These are phyloP conservation scores for Vultur gryphus DNA, from an alignment of 2,797 vertebrate species.

Conservation along the genomic window DNA sequence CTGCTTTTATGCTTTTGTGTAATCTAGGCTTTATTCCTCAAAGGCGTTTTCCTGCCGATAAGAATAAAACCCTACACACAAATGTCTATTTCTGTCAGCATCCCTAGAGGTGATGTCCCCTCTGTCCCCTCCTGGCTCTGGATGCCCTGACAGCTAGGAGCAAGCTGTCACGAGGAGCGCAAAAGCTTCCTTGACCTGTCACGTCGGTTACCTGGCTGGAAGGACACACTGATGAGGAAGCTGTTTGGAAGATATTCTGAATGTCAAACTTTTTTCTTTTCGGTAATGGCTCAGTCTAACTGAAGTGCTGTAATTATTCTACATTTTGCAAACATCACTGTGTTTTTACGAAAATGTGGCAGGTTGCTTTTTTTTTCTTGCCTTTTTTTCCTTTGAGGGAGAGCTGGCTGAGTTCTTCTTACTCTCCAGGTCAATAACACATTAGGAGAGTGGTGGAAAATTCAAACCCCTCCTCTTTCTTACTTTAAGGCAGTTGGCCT, in stretches of 20 bases:
- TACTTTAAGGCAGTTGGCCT: background rate
- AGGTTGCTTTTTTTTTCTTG: accelerated
- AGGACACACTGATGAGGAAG: background rate
- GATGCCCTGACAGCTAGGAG: background rate
- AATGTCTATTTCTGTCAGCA: slow-evolving; percentile 9
- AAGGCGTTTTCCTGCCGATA: background rate
- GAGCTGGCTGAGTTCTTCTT: background rate
- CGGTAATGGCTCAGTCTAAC: background rate
- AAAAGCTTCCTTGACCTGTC: background rate
- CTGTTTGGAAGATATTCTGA: background rate
- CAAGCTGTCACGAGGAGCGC: accelerated
- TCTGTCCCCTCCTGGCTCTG: background rate
- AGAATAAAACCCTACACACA: background rate
- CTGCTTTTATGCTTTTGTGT: slow-evolving; percentile 27
- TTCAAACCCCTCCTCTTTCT: background rate
- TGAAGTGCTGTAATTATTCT: background rate
- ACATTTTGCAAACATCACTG: background rate
- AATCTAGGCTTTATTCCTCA: slow-evolving; percentile 28
- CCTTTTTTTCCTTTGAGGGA: background rate
- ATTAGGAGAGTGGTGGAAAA: background rate
- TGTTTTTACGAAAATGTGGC: background rate
- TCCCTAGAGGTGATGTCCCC: background rate
- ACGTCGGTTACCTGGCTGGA: background rate
- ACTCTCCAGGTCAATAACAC: background rate
- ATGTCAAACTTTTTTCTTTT: background rate